Percentiles rank a stretch among this genome's conserved stretches.
Conservation (phyloP, 2,797 vertebrate species). For the Syndactyla subalaris region DNA sequence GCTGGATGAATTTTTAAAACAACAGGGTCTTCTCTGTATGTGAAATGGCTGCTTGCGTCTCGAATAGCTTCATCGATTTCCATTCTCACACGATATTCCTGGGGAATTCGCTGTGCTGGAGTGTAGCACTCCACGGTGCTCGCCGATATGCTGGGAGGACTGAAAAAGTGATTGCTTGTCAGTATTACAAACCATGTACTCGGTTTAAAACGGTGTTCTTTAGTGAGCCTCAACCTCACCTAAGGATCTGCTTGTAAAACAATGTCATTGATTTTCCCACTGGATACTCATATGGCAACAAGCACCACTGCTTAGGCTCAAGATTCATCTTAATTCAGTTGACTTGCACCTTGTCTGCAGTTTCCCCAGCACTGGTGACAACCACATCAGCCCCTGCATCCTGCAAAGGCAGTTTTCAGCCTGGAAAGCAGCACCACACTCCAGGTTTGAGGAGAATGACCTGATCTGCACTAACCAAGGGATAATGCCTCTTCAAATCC, state of each 20-base stretch:
- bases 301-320: neutral
- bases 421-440: neutral
- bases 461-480: neutral
- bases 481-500: neutral
- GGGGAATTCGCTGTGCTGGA: slow-evolving; percentile 78
- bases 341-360: neutral
- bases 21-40: slow-evolving; percentile 89
- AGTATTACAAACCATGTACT: neutral
- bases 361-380: neutral
- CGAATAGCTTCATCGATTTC: slow-evolving; percentile 85
- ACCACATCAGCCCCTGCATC: neutral
- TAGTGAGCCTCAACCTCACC: neutral
- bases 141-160: slow-evolving; percentile 74
- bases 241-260: neutral
- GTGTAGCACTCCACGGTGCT: slow-evolving; percentile 88
- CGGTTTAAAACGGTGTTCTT: neutral
- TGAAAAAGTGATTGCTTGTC: neutral
- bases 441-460: neutral
- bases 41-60: slow-evolving; percentile 78
- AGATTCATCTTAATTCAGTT: neutral
- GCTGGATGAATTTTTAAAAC: slow-evolving; percentile 90
- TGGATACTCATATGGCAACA: neutral
- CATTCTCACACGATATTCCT: slow-evolving; percentile 81
- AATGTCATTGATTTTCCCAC: neutral
- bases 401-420: neutral